Percentiles rank a stretch among this genome's conserved stretches.
These are phyloP conservation scores for Sclerodermus sp. DNA, from an alignment of 2,888 invertebrate genomes.

Conservation along the genomic window DNA sequence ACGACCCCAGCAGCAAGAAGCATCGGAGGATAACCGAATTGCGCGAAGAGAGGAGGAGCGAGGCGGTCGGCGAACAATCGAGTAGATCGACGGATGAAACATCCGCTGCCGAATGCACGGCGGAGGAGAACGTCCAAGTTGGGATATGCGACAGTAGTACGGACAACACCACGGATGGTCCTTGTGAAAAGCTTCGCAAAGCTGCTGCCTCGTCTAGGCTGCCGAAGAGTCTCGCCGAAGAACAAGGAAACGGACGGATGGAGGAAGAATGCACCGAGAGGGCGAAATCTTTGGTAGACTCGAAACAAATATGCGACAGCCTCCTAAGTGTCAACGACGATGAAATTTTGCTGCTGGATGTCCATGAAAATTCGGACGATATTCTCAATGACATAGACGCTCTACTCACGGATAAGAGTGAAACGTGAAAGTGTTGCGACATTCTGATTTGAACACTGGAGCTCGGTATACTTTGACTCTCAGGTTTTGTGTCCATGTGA, in stretches of 20 bases:
- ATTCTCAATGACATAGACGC: conserved; percentile 52
- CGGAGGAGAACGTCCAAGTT: conserved; percentile 34
- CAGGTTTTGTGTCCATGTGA: too few relatives aligned
- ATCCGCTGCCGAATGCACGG: too few relatives aligned
- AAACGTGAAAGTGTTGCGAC: conserved; percentile 21
- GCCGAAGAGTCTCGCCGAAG: too few relatives aligned
- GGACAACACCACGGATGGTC: too few relatives aligned
- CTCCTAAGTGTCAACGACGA: conserved; percentile 31
- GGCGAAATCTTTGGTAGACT: too few relatives aligned
- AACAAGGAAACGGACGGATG: too few relatives aligned
- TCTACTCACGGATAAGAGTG: conserved; percentile 39
- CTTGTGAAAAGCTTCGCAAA: too few relatives aligned
- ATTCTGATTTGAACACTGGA: too few relatives aligned
- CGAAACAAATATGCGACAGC: conserved; percentile 21
- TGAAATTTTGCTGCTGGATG: conserved; percentile 39
- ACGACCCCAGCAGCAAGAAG: too few relatives aligned
- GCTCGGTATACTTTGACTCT: too few relatives aligned
- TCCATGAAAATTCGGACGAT: conserved; percentile 36
- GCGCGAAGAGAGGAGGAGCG: not conserved
- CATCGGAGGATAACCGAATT: not conserved
- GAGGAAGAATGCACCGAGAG: too few relatives aligned
- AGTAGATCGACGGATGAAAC: not conserved
- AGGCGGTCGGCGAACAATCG: not conserved
- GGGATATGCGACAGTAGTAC: conserved; percentile 50
- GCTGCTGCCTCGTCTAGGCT: too few relatives aligned